phyloP scores from a whole-genome alignment of 2,113 vertebrate genomes.

The cat (Felis catus) region DNA sequence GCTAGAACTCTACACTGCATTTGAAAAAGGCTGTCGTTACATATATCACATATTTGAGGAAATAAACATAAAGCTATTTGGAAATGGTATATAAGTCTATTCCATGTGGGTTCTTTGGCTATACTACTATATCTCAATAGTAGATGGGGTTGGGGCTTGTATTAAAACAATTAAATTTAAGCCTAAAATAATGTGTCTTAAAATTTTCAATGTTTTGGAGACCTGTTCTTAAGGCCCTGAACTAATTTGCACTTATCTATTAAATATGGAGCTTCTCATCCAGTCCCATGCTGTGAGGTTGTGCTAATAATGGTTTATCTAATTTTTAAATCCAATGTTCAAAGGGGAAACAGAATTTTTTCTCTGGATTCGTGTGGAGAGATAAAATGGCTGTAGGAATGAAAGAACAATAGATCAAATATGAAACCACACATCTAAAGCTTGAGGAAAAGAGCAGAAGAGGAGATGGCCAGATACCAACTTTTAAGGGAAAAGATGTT shows the following conservation, averaged over 20 bases:
- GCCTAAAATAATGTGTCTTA: neutral
- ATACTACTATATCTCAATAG: neutral
- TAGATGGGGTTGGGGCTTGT: neutral
- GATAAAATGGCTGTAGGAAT: constrained; percentile 53
- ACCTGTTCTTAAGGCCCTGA: constrained; percentile 6
- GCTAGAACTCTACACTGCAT: neutral
- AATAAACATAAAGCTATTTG: neutral
- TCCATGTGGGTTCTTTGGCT: neutral
- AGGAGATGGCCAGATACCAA: neutral
- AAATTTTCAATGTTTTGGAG: neutral
- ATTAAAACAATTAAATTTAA: constrained; percentile 17
- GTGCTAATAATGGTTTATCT: constrained; percentile 49
- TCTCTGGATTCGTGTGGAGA: neutral
- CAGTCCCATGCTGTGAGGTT: neutral
- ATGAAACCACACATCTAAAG: constrained; percentile 51
- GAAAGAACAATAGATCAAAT: constrained; percentile 73
- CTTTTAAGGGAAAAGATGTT: constrained; percentile 45
- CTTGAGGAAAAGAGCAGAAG: constrained; percentile 17
- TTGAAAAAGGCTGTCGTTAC: neutral
- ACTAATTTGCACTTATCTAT: neutral
- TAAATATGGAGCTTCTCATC: neutral
- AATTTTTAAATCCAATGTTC: constrained; percentile 58
- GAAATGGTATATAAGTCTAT: neutral
- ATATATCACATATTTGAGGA: neutral
- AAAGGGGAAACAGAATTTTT: constrained; percentile 10